Percentiles rank a stretch among this genome's conserved stretches.
phyloP scores from a whole-genome alignment of 2,797 vertebrate genomes.

The Geotrypetes seraphini region DNA sequence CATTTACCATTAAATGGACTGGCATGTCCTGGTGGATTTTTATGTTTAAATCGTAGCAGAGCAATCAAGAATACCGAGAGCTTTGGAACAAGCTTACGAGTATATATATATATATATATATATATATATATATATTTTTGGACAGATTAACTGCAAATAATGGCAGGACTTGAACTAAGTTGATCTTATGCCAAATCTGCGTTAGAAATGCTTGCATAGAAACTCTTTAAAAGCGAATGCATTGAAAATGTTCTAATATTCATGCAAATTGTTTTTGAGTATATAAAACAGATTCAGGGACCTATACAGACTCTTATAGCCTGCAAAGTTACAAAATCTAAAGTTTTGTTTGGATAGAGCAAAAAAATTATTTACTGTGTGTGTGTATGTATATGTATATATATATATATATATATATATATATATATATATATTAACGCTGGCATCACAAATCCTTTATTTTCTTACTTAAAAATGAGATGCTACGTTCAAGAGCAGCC shows the following conservation, averaged over 20 bases:
- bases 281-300: slow-evolving; percentile 21
- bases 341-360: slow-evolving; percentile 7
- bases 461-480: slow-evolving; percentile 17
- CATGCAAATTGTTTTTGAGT: too few relatives aligned
- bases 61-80: slow-evolving; percentile 6
- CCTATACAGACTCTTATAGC: slow-evolving; percentile 16
- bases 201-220: slow-evolving; percentile 23
- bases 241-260: background rate
- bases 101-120: too few relatives aligned
- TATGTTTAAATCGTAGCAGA: too few relatives aligned
- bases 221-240: background rate
- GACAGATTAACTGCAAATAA: slow-evolving; percentile 2
- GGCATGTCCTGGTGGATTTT: too few relatives aligned
- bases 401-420: too few relatives aligned
- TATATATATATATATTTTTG: too few relatives aligned
- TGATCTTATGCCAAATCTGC: slow-evolving; percentile 5
- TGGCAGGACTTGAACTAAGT: slow-evolving; percentile 29
- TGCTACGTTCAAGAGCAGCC: slow-evolving; percentile 10
- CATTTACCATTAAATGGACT: too few relatives aligned
- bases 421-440: too few relatives aligned
- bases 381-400: too few relatives aligned
- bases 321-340: slow-evolving; percentile 25
- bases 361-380: too few relatives aligned
- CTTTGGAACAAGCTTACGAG: slow-evolving; percentile 14
- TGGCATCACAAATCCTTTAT: slow-evolving; percentile 18